Percentiles rank a stretch among this genome's conserved stretches.
These are phyloP conservation scores for Agelas oroides DNA, from an alignment of 37 sponge, comb jelly and placozoan genomes.

Conservation along the genomic window DNA sequence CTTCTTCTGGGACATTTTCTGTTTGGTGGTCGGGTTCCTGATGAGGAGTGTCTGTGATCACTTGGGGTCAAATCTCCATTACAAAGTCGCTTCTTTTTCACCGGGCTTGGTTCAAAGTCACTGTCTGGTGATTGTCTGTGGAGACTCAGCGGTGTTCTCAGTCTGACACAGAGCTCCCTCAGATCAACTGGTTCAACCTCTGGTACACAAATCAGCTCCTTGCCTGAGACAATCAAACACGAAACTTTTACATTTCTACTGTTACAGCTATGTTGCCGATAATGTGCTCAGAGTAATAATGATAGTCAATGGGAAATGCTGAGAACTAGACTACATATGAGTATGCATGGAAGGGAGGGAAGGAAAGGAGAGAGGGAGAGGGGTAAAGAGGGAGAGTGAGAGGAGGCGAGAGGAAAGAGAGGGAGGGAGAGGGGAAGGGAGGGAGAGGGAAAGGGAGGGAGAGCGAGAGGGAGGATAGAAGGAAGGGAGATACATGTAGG, in stretches of 20 bases:
- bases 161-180: slow-evolving; percentile 57
- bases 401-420: too few species aligned
- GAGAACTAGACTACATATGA: neutral
- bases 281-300: too few species aligned
- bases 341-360: neutral
- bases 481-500: too few species aligned
- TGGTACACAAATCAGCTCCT: slow-evolving; percentile 64
- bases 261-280: too few species aligned
- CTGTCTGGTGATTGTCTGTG: neutral
- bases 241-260: too few species aligned
- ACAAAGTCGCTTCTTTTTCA: neutral
- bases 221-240: slow-evolving; percentile 43
- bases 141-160: slow-evolving; percentile 35
- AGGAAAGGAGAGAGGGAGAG: too few species aligned
- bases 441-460: too few species aligned
- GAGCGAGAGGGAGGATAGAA: too few species aligned
- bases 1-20: neutral
- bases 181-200: slow-evolving; percentile 51
- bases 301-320: too few species aligned
- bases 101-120: neutral
- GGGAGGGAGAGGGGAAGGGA: too few species aligned
- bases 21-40: neutral
- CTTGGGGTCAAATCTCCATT: neutral
- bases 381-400: too few species aligned
- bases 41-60: neutral